These are phyloP conservation scores for Formica selysi DNA, from an alignment of 1,140 invertebrate genomes.

Conservation along the genomic window DNA sequence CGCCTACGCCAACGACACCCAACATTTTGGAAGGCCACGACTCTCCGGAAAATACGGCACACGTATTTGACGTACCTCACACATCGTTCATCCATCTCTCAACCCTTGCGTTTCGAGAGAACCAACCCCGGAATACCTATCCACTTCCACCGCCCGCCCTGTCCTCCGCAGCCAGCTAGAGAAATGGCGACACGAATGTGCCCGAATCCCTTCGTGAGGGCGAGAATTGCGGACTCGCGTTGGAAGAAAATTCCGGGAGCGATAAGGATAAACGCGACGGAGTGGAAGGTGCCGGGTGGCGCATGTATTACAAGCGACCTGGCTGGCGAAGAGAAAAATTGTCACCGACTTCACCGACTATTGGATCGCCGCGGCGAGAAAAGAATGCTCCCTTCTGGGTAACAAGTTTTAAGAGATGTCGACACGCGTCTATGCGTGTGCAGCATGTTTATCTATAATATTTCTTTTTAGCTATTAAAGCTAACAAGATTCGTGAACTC, in stretches of 20 bases:
- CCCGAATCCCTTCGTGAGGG: neutral
- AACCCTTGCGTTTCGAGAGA: conserved; percentile 26
- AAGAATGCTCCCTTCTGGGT: neutral
- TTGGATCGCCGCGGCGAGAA: conserved; percentile 18
- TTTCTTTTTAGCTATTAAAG: neutral
- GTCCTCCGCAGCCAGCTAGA: conserved; percentile 41
- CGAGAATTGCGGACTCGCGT: conserved; percentile 43
- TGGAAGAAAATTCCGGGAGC: conserved; percentile 52
- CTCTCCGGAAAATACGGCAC: conserved; percentile 67
- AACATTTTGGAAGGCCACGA: conserved; percentile 61
- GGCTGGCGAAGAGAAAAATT: conserved; percentile 55
- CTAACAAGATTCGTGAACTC: neutral
- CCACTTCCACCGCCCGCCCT: neutral
- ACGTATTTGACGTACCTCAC: conserved; percentile 64
- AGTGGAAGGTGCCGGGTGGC: conserved; percentile 12
- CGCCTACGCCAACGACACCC: conserved; percentile 65
- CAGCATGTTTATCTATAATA: neutral
- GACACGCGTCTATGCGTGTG: neutral
- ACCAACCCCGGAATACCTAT: neutral
- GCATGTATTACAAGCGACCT: conserved; percentile 56
- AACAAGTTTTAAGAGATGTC: neutral
- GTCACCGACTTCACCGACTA: conserved; percentile 32
- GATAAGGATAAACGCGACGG: conserved; percentile 64
- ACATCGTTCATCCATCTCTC: neutral
- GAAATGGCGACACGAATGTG: conserved; percentile 64